Base-by-base conservation (phyloP, 2,797 vertebrate genomes). In the Chrosomus eos region DNA sequence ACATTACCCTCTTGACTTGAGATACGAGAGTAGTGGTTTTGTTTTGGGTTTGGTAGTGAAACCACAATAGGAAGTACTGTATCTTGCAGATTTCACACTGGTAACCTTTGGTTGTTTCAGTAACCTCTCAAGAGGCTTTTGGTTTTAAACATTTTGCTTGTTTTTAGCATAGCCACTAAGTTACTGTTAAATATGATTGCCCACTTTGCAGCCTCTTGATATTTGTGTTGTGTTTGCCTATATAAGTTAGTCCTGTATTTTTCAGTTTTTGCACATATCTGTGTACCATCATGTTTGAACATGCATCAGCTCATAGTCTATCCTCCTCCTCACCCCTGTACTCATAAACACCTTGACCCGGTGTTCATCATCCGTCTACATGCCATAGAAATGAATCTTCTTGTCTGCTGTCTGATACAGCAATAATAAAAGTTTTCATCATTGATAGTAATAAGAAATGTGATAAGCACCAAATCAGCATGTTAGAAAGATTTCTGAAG, bases 61-160 rank as follows among this genome's bases (percentile, higher is more conserved):
- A 89, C 88, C 84, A 80, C 86, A 86, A 23, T 26, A 62, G 70
- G 70, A 88, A 88, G 72, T 67, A n/a, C 76, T 87, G 62, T 53
- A 55, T 80, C 79, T 84, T 60, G 80, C 79, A 75, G 70, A 60
- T 84, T 88, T 81, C 80, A 76, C 55, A 58, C 53, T 77, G 70
- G 82, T 85, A 83, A 53, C 21, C 82, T 77, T 66, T 62, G n/a
- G 67, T 84, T 28, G 66, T 86, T 82, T 71, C 62, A 21, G 81
- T 55, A 70, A 21, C 58, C 51, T 70, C 72, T 18, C 31, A 62
- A 66, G 23, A 48, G 60, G 31, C 40, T 74, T 83, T 66, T 82
- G 70, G 71, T 82, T 82, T 82, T 9, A 48, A 73, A 21, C 28
- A 45, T 72, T 45, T 66, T 53, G 21, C 45, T 51, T 40, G n/a